Percentiles rank a stretch among this genome's conserved stretches.
phyloP scores from a whole-genome alignment of 1,140 invertebrate genomes.

The Nymphalis io region DNA sequence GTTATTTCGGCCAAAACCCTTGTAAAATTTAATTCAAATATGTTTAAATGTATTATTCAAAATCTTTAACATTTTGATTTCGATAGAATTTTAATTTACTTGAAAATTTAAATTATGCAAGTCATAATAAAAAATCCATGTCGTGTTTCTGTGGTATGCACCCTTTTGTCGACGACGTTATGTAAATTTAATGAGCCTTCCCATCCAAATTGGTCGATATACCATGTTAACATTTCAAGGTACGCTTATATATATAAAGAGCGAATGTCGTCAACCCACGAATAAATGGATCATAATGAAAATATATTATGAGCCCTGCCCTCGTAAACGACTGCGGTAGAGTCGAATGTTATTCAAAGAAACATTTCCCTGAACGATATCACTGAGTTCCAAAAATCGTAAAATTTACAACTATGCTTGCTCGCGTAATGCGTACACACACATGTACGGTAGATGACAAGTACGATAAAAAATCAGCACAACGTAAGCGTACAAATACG shows the following conservation, averaged over 20 bases:
- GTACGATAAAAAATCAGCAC: conserved; percentile 13
- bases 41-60: no score
- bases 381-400: conserved; percentile 58
- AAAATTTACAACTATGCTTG: conserved; percentile 62
- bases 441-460: conserved; percentile 1
- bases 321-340: conserved; percentile 60
- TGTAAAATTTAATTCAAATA: no score
- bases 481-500: background rate
- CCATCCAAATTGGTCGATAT: conserved; percentile 43
- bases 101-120: background rate
- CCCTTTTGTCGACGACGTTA: conserved; percentile 37
- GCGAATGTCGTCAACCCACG: conserved; percentile 60
- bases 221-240: conserved; percentile 63
- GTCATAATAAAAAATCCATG: background rate
- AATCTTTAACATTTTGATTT: no score
- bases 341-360: conserved; percentile 68
- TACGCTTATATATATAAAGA: conserved; percentile 60
- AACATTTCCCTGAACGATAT: conserved; percentile 63
- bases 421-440: conserved; percentile 19
- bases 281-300: conserved; percentile 69
- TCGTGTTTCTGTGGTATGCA: background rate
- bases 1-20: no score
- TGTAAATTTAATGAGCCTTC: conserved; percentile 59
- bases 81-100: no score
- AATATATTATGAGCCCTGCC: conserved; percentile 60